Conservation (phyloP, 2,113 vertebrate species). For the Nesogale talazaci region DNA sequence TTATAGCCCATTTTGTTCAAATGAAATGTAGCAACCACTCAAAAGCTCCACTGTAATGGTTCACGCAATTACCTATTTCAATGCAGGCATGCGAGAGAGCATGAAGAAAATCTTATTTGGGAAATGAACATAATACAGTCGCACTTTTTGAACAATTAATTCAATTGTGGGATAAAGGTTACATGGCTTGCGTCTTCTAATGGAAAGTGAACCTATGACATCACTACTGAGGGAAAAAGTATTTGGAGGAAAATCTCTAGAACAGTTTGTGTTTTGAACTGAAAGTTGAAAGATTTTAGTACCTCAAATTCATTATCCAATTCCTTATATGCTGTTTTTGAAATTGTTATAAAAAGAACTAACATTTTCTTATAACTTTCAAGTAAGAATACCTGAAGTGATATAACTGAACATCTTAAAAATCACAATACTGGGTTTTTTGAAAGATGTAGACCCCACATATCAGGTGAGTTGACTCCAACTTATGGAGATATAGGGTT, state of each 20-base stretch:
- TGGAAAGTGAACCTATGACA: background rate
- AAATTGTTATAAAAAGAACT: constrained; percentile 32
- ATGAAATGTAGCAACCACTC: constrained; percentile 43
- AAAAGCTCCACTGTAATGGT: constrained; percentile 44
- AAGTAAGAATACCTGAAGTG: constrained; percentile 1
- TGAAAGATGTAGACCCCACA: too few species aligned
- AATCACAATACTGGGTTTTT: too few species aligned
- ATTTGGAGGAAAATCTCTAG: background rate
- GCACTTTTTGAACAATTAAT: constrained; percentile 33
- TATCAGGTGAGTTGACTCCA: too few species aligned
- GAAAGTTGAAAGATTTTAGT: background rate
- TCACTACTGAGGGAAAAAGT: constrained; percentile 2
- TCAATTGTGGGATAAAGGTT: constrained; percentile 29
- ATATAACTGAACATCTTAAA: background rate
- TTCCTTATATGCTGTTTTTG: background rate
- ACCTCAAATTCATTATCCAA: background rate
- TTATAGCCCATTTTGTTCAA: constrained; percentile 45
- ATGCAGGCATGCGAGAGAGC: background rate
- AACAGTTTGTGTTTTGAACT: constrained; percentile 17
- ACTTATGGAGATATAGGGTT: too few species aligned
- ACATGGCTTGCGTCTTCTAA: constrained; percentile 15
- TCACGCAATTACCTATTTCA: constrained; percentile 56
- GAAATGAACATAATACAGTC: background rate
- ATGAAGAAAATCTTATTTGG: constrained; percentile 50
- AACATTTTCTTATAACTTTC: background rate